These are phyloP conservation scores for Falco columbarius DNA, from an alignment of 2,797 vertebrate genomes.

Conservation along the genomic window DNA sequence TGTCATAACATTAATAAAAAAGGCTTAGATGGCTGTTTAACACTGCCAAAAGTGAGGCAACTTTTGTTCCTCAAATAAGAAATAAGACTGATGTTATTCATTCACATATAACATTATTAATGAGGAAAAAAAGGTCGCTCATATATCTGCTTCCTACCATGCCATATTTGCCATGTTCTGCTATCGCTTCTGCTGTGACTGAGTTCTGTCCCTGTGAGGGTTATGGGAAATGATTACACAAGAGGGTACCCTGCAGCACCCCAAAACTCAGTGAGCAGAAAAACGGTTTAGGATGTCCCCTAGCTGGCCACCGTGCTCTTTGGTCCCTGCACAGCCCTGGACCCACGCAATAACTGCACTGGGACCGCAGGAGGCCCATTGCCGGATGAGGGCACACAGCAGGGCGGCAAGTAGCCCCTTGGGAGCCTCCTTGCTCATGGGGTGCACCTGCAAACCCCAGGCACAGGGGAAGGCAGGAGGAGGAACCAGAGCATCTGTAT, in stretches of 20 bases:
- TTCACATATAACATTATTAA: neutral
- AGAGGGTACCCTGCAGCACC: neutral
- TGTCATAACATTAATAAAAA: neutral
- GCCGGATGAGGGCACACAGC: accelerated
- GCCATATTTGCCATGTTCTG: neutral
- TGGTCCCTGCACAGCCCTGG: neutral
- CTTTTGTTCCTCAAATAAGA: neutral
- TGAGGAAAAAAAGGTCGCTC: accelerated
- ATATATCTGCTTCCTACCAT: neutral
- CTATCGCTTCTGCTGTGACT: neutral
- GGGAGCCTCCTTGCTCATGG: neutral
- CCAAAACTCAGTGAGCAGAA: neutral
- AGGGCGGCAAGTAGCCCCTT: accelerated
- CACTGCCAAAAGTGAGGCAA: neutral
- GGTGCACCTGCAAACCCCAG: neutral
- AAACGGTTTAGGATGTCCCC: neutral
- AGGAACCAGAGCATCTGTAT: neutral
- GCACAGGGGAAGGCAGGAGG: neutral
- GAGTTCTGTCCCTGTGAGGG: accelerated
- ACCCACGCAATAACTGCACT: accelerated
- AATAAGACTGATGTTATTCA: neutral
- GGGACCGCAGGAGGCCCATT: neutral
- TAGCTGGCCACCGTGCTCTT: neutral
- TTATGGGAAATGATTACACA: accelerated
- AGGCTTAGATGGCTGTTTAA: neutral